Percentiles rank a stretch among this genome's conserved stretches.
Conservation (phyloP, 1,140 invertebrate species). For the Drosophila pruinosa region DNA sequence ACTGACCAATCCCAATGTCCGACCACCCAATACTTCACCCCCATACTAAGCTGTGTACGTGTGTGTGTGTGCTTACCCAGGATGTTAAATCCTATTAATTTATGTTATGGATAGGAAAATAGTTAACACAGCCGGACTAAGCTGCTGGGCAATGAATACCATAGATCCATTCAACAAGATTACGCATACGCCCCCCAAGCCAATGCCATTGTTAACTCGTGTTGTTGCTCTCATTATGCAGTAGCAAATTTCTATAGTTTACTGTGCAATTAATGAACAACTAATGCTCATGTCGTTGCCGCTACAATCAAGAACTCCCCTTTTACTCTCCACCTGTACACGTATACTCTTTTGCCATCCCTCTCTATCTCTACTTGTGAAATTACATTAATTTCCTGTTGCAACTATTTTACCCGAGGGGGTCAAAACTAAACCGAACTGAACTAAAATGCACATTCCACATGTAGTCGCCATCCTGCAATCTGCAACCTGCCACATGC, state of each 20-base stretch:
- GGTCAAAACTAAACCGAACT: not conserved
- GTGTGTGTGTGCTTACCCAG: not conserved
- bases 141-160: constrained; percentile 37
- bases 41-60: too few species aligned
- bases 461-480: not conserved
- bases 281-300: constrained; percentile 49
- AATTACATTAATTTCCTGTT: constrained; percentile 30
- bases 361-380: not conserved
- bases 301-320: not conserved
- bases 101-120: constrained; percentile 55
- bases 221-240: constrained; percentile 30
- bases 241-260: constrained; percentile 36
- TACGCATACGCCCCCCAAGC: constrained; percentile 50
- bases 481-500: constrained; percentile 10
- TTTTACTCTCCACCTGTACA: not conserved
- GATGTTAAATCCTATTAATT: constrained; percentile 47
- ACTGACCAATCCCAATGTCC: constrained; percentile 15
- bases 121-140: constrained; percentile 25
- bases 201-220: constrained; percentile 5
- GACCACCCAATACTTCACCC: not conserved
- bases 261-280: constrained; percentile 63
- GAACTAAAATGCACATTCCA: not conserved
- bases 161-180: constrained; percentile 57
- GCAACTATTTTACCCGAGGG: not conserved
- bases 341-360: not conserved